Evolutionary conservation across 2,888 invertebrate genomes (phyloP).

Genomic region (Drosophila paracracens): DNA sequence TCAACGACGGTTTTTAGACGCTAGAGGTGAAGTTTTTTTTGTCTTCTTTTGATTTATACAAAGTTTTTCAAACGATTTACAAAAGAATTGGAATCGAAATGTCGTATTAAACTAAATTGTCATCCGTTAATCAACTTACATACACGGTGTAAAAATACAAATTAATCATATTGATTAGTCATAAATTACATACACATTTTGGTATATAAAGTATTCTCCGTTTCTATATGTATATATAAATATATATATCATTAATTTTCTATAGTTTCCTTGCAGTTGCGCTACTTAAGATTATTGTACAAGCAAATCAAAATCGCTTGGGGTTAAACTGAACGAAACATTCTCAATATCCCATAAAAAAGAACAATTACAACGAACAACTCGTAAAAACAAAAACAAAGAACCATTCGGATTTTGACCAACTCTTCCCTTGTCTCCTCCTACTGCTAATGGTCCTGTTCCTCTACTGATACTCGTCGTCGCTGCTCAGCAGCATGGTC

Average conservation of each 20-base stretch:
- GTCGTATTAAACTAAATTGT: slow-evolving; percentile 30
- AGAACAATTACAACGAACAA: slow-evolving; percentile 41
- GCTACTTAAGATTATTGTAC: slow-evolving; percentile 79
- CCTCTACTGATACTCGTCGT: slow-evolving; percentile 94
- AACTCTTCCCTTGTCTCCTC: background rate
- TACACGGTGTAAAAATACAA: slow-evolving; percentile 69
- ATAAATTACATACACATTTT: slow-evolving; percentile 36
- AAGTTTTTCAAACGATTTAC: slow-evolving; percentile 58
- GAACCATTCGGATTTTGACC: slow-evolving; percentile 20
- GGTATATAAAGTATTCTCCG: slow-evolving; percentile 22
- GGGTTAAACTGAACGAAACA: slow-evolving; percentile 39
- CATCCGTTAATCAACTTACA: slow-evolving; percentile 49
- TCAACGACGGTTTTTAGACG: slow-evolving; percentile 74
- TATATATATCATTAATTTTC: slow-evolving; percentile 51
- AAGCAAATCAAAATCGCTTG: slow-evolving; percentile 63
- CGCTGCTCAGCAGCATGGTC: slow-evolving; percentile 97
- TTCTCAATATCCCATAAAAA: slow-evolving; percentile 39
- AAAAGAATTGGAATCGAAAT: slow-evolving; percentile 48
- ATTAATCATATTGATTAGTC: slow-evolving; percentile 50
- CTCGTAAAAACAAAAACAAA: slow-evolving; percentile 50
- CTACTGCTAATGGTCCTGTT: background rate
- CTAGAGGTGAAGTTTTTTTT: slow-evolving; percentile 63
- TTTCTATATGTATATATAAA: slow-evolving; percentile 39
- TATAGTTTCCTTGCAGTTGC: slow-evolving; percentile 52
- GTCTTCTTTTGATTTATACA: slow-evolving; percentile 60